A percentile compares a stretch with the other conserved stretches of the same genome.
phyloP scores from a whole-genome alignment of 2,113 vertebrate species.

The Fregata magnificens region DNA sequence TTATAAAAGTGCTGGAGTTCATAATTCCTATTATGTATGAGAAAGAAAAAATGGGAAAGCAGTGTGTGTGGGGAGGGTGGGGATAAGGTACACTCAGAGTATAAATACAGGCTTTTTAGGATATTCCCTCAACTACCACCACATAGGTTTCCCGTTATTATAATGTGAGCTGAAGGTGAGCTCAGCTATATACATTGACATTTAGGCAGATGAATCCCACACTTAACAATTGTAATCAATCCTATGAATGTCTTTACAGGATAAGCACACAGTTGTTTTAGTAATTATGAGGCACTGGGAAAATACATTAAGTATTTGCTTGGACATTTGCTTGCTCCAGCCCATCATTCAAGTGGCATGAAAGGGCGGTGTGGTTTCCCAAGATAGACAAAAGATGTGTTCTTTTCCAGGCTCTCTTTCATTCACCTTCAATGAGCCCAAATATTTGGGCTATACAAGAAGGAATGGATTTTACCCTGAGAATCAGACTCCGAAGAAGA shows the following conservation, averaged over 20 bases:
- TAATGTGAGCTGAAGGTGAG: neutral
- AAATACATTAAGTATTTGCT: neutral
- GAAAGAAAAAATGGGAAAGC: neutral
- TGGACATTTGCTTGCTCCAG: neutral
- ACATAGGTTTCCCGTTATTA: neutral
- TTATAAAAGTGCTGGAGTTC: neutral
- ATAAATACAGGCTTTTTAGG: neutral
- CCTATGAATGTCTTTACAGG: neutral
- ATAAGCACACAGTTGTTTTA: neutral
- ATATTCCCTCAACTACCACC: neutral
- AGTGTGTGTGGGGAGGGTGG: neutral
- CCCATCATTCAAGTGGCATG: neutral
- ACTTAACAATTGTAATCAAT: neutral
- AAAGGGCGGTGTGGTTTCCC: neutral
- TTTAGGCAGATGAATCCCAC: neutral
- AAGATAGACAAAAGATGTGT: neutral
- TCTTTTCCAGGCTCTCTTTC: neutral
- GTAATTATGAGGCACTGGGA: neutral
- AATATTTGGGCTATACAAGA: neutral
- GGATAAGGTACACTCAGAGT: neutral
- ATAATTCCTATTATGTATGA: neutral
- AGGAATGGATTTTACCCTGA: neutral
- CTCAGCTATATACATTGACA: neutral
- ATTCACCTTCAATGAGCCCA: neutral
- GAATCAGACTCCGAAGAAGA: neutral